Base-by-base conservation (phyloP, 2,888 invertebrate genomes). In the Chloroclystis v-ata region DNA sequence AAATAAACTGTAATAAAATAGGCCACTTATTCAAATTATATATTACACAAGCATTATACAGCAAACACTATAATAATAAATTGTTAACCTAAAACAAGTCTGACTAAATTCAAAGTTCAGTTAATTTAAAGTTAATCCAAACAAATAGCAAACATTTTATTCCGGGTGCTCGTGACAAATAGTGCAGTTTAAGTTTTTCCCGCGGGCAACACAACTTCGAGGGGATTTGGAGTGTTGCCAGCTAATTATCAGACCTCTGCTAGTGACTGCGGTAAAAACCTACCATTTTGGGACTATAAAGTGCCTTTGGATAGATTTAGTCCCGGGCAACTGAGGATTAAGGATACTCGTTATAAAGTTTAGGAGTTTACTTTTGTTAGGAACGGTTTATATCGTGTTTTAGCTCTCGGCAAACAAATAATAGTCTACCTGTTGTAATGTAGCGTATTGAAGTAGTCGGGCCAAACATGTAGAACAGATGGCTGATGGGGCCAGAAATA, bases 191-290 rank as follows among this genome's bases (percentile, higher is more conserved):
- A 51, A 54, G 59, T 55, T 59, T 56, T 56, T 55, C 52, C 53
- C 51, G 46, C 43, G 44, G 54, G 52, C 54, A 54, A 52, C 50
- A 51, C 54, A 47, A 57, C 44, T 49, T 52, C 45, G 49, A 58
- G 56, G 40, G 52, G 45, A 37, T 28, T 33, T 50, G 50, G 50
- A 62, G 57, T 52, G 58, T 48, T 58, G 62, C 60, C 62, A 61
- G 61, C 59, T 61, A 58, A 61, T 61, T 61, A 59, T 47, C 50
- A 52, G 44, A 20, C 46, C 28, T 43, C 44, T 49, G 56, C 52
- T 54, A 40, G 37, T 26, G 43, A 47, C 38, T 47, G 52, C 30
- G 33, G 37, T 42, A 49, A 52, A 49, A 52, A 45, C 42, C 37
- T 13, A 16, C 38, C 37, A 44, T 41, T 49, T 41, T 25, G 28